Evolutionary conservation across 2,113 vertebrate genomes (phyloP).

Genomic region (Lathamus discolor): DNA sequence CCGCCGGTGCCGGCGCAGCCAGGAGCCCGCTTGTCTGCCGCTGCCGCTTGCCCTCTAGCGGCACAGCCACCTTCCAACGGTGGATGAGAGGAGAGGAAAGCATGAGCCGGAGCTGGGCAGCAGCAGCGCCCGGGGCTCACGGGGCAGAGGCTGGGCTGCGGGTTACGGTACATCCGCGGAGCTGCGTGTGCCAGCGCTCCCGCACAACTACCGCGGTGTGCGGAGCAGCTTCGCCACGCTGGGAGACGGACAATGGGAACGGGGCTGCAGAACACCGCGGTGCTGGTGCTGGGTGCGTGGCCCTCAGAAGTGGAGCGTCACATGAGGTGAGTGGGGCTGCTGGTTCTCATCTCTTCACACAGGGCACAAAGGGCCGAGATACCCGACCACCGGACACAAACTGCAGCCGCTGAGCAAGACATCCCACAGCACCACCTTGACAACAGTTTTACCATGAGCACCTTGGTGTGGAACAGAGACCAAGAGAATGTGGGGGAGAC

Average conservation of each 20-base stretch:
- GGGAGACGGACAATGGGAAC: not conserved
- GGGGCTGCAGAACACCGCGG: not conserved
- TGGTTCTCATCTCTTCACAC: fast-evolving
- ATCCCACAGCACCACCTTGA: fast-evolving
- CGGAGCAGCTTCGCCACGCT: not conserved
- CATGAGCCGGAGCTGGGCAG: not conserved
- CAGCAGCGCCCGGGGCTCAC: not conserved
- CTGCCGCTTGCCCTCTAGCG: conserved; percentile 69
- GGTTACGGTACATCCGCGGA: not conserved
- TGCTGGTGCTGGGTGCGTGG: fast-evolving
- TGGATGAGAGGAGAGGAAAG: not conserved
- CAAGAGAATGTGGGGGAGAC: not conserved
- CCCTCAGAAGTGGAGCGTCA: fast-evolving
- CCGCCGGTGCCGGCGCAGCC: not conserved
- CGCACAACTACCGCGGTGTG: not conserved
- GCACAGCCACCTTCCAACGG: not conserved
- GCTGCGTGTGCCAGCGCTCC: not conserved
- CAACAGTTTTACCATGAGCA: no score
- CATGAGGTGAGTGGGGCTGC: fast-evolving
- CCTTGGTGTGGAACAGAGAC: not conserved
- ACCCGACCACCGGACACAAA: fast-evolving
- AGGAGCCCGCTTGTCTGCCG: not conserved
- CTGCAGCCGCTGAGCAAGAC: not conserved
- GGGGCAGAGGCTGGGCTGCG: not conserved
- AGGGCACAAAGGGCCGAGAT: fast-evolving